Evolutionary conservation across 1,140 invertebrate species (phyloP), one percentile per base, ranked within the genome.

Genomic region (Telenomus remus): DNA sequence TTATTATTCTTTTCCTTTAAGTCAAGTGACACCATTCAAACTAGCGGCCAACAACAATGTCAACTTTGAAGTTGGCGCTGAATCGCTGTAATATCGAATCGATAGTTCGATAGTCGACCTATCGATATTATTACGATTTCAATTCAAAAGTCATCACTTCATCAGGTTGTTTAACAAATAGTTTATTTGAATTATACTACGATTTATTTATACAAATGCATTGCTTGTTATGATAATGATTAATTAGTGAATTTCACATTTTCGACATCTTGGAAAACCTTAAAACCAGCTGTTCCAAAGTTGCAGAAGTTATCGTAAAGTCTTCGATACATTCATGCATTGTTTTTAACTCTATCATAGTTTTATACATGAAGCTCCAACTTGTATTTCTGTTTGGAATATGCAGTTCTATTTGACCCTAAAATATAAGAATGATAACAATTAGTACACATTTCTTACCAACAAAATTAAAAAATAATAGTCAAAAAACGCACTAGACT

Each of bases 1-100:
- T 6, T 8, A 19, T 11, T 9, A 16, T 7, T 37, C 27, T 12
- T n/a, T n/a, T n/a, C n/a, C n/a, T n/a, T n/a, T n/a, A n/a, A n/a
- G 43, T 12, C 34, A 37, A 49, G 6, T 13, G 5, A 0, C 15
- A 12, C 13, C 11, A 13, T 44, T 54, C 49, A 44, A 49, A 37
- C 13, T n/a, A 39, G 37, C 55, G 48, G 6, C 19, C 4, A 48
- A 59, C 48, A 61, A 51, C 34, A 51, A 50, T 13, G 57, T 61
- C 37, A 61, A 61, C 56, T 60, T 8, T 60, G 56, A 60, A 60
- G 46, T 50, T 60, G 44, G 50, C 19, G 19, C 19, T 27, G 19
- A 6, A 3, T 27, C 19, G 2, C 19, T 3, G 2, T 27, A 1
- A 27, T 6, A 6, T 27, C 19, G n/a, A n/a, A n/a, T n/a, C n/a